Percentiles rank a stretch among this genome's conserved stretches.
These are phyloP conservation scores for Lordiphosa stackelbergi DNA, from an alignment of 1,140 invertebrate genomes.

Conservation along the genomic window DNA sequence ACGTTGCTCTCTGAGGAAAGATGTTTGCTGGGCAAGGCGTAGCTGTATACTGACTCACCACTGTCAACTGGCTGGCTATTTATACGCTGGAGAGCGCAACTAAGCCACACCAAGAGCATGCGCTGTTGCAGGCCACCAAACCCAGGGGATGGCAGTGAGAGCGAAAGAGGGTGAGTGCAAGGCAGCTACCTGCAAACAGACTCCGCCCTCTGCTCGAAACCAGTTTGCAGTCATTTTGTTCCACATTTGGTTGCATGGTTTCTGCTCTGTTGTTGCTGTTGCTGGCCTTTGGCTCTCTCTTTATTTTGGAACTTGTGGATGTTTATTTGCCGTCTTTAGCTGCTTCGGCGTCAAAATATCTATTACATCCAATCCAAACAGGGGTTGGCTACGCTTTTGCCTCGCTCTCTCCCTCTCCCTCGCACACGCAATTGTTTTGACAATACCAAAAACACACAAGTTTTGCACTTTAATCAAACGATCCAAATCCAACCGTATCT, in stretches of 20 bases:
- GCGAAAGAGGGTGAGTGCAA: not conserved
- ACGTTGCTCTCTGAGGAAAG: slow-evolving; percentile 32
- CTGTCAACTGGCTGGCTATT: slow-evolving; percentile 43
- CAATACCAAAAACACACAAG: slow-evolving; percentile 28
- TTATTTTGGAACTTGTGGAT: slow-evolving; percentile 71
- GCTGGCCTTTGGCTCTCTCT: slow-evolving; percentile 6
- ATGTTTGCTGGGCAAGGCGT: slow-evolving; percentile 42
- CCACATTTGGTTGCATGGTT: slow-evolving; percentile 32
- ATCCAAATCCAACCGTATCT: not conserved
- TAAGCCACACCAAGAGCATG: slow-evolving; percentile 21
- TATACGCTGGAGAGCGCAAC: slow-evolving; percentile 36
- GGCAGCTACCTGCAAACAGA: slow-evolving; percentile 2
- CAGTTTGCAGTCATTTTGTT: slow-evolving; percentile 63
- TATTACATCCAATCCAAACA: slow-evolving; percentile 76
- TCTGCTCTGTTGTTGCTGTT: slow-evolving; percentile 17
- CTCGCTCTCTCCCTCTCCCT: slow-evolving; percentile 3
- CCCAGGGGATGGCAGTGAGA: too few species aligned
- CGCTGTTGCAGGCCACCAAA: not conserved
- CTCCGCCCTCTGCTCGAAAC: slow-evolving; percentile 44
- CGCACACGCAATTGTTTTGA: slow-evolving; percentile 40
- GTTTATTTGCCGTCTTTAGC: slow-evolving; percentile 74
- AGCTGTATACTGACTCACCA: slow-evolving; percentile 60
- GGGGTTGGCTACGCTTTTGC: slow-evolving; percentile 29
- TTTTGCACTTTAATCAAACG: slow-evolving; percentile 27
- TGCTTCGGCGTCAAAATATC: slow-evolving; percentile 76